Base-by-base conservation (phyloP, 2,888 invertebrate species). In the Aporophyla lueneburgensis region DNA sequence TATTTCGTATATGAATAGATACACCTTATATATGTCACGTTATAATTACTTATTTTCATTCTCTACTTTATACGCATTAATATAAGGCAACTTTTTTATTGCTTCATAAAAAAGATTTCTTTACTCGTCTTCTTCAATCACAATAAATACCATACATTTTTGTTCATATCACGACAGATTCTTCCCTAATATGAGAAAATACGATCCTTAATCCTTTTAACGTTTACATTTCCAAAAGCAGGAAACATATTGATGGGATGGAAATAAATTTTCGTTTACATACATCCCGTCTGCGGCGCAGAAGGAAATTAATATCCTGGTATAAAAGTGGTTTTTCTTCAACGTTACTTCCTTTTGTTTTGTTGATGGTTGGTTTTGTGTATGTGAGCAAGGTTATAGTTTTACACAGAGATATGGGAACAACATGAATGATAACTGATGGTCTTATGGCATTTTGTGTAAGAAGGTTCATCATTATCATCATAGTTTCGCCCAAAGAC, bases 211-310 rank as follows among this genome's bases (percentile, higher is more conserved):
- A 79, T 74, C 84, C 80, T 82, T 74, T 80, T 81, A 85, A 81
- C 84, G 81, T 87, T 86, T 81, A 82, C 86, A 85, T 85, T 78
- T 86, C 75, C 79, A 86, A 84, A 90, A 88, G 83, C 81, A 87
- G 90, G 91, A 92, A 92, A 91, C 90, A 87, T 88, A 90, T 91
- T 88, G 89, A 88, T 87, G 85, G 89, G 88, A 83, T 85, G 87
- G 88, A 91, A 90, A 92, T 93, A 91, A 89, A 92, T 92, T 91
- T 90, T 89, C 91, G 92, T 93, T 93, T 92, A 89, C 93, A 90
- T 92, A 90, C 89, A 89, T 89, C 78, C 82, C 81, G 79, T 83
- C 85, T 86, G 88, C 74, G 78, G 83, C 71, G 83, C 72, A 85
- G 69, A 58, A 80, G 83, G 84, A 87, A 88, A 91, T 87, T 88